Evolutionary conservation across 2,797 vertebrate genomes (phyloP), one percentile per base, ranked within the genome.

Genomic region (Adelosebastes latens): DNA sequence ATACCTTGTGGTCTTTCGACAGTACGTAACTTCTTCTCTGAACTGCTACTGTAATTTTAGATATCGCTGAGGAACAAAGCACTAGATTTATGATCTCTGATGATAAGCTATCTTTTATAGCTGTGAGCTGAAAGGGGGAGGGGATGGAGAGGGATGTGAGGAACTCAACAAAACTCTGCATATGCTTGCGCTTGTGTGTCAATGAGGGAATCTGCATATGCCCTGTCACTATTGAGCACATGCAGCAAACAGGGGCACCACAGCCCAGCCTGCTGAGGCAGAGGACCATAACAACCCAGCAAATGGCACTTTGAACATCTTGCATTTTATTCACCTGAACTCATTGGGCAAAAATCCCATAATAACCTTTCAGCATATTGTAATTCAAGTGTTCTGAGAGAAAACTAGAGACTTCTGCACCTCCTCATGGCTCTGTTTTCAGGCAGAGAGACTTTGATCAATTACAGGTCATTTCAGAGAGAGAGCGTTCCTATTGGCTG

Each of bases 1-100:
- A 86, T 53, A 84, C 79, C 63, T 81, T 87, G 86, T 90, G 78
- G 72, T 91, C 85, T 89, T 89, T 88, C 70, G 42, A 67, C 68
- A 42, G 53, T 8, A 62, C n/a, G 34, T 49, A 82, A 82, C 60
- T 67, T 1, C 56, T 65, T 72, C 52, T 67, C 27, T 29, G 53
- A 63, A 13, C n/a, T 31, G 60, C 52, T 61, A 6, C 58, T 74
- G 34, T 20, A 61, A 80, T 16, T 80, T 3, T 60, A 52, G 3
- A 25, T 39, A 20, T 34, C 2, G 18, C 74, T 81, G 61, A 80
- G 29, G 4, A 36, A 68, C 24, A 52, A 61, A 64, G 12, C 13
- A n/a, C 8, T 22, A 27, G 12, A 62, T 10, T 36, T 36, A 24
- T 32, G 53, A 68, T 65, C 5, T 52, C n/a, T 76, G 42, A 6